phyloP scores from a whole-genome alignment of 2,888 invertebrate genomes.

The Hydrotaea diabolus region DNA sequence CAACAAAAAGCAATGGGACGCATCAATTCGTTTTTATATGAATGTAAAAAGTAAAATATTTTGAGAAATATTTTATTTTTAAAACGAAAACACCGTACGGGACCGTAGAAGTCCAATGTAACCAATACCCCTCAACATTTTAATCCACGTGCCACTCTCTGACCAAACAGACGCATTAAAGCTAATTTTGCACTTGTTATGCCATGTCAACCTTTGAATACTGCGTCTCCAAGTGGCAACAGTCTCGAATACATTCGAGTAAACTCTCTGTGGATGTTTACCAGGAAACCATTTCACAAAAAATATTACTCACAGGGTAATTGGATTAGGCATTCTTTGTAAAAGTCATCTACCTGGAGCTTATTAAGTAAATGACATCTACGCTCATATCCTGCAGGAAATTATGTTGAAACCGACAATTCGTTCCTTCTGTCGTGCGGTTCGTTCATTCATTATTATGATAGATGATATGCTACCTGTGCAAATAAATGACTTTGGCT shows the following conservation, averaged over 20 bases:
- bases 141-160: too few relatives aligned
- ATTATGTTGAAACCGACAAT: not conserved
- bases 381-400: not conserved
- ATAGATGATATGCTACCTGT: not conserved
- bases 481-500: not conserved
- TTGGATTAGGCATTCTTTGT: not conserved
- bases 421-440: not conserved
- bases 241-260: not conserved
- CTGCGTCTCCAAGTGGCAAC: not conserved
- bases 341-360: not conserved
- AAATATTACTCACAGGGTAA: constrained; percentile 7
- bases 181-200: too few relatives aligned
- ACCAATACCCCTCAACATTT: too few relatives aligned
- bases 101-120: too few relatives aligned
- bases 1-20: too few relatives aligned
- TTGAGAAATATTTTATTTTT: too few relatives aligned
- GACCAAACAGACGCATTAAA: not conserved
- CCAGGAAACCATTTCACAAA: not conserved
- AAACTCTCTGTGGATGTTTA: not conserved
- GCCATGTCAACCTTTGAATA: too few relatives aligned
- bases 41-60: too few relatives aligned
- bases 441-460: not conserved
- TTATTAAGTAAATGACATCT: not conserved
- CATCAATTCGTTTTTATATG: too few relatives aligned
- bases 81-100: too few relatives aligned